phyloP scores from a whole-genome alignment of 2,797 vertebrate species.

The Poeciliopsis paucimaculata region DNA sequence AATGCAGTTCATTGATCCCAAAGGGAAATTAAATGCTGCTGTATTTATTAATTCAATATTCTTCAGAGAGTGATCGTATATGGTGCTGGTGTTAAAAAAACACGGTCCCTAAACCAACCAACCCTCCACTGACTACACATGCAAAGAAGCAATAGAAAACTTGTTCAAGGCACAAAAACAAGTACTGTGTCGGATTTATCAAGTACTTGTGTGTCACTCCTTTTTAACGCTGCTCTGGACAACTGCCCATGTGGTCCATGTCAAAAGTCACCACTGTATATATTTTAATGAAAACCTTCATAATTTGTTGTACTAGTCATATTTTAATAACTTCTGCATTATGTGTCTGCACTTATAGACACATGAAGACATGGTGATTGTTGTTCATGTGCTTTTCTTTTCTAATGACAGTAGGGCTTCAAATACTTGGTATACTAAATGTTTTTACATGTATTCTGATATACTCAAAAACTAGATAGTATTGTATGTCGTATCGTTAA shows the following conservation, averaged over 20 bases:
- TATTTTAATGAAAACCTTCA: not conserved
- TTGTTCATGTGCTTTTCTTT: conserved; percentile 3
- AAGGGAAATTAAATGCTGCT: too few species aligned
- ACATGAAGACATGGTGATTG: not conserved
- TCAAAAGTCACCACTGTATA: not conserved
- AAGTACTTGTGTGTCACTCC: not conserved
- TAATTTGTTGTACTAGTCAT: not conserved
- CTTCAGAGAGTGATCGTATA: too few species aligned
- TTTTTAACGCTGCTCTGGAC: not conserved
- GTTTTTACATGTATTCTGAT: not conserved
- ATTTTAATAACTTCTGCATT: not conserved
- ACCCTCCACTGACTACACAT: not conserved
- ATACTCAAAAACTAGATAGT: not conserved
- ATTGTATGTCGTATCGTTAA: not conserved
- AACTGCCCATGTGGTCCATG: not conserved
- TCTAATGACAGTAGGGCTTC: not conserved
- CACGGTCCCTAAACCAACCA: not conserved
- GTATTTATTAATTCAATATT: too few species aligned
- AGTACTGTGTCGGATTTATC: not conserved
- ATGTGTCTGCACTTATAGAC: not conserved
- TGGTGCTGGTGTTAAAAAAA: not conserved
- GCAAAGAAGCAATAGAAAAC: not conserved
- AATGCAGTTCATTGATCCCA: not conserved
- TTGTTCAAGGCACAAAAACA: not conserved
- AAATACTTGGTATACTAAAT: not conserved